Base-by-base conservation (phyloP, 1,140 invertebrate genomes). In the Thrips palmi region DNA sequence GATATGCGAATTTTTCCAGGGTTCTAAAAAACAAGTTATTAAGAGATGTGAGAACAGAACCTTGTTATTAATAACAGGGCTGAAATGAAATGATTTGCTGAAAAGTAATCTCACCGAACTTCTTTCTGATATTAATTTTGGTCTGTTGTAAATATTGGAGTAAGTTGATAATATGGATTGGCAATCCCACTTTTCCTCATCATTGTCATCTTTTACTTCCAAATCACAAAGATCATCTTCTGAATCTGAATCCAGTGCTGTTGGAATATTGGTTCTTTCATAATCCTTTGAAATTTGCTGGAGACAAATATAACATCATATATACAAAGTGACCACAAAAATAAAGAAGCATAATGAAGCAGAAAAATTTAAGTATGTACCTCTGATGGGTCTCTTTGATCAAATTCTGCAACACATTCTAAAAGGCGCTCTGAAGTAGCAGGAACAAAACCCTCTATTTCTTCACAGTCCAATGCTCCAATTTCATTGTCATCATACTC, bases 161-260 rank as follows among this genome's bases (percentile, higher is more conserved):
- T 89, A 87, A 2, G 82, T 87, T 15, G 77, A 82, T 5, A 92
- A 55, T 51, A 96, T 84, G 40, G 81, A 85, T 62, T 94, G 79
- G 57, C 89, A 94, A 60, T 97, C 91, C 83, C 84, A 94, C 56
- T 75, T 76, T 55, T 78, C 73, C 47, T 71, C 63, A n/a, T n/a
- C n/a, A n/a, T n/a, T n/a, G n/a, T n/a, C n/a, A 12, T 70, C 59
- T 27, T 68, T 59, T 5, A 77, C 64, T 43, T 70, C 63, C 37
- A 75, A 48, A 10, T 64, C 60, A 21, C 69, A 62, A 12, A 74
- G 47, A 38, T 77, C 68, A 11, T 73, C 63, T 35, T 67, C 65
- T 5, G 21, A 23, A 20, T 32, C 36, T 20, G 33, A 22, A 22
- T 48, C 32, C 12, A 33, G 25, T 15, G 29, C 27, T 23, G 18